Conservation (phyloP, 1,140 invertebrate species). For the Scylla paramamosain region DNA sequence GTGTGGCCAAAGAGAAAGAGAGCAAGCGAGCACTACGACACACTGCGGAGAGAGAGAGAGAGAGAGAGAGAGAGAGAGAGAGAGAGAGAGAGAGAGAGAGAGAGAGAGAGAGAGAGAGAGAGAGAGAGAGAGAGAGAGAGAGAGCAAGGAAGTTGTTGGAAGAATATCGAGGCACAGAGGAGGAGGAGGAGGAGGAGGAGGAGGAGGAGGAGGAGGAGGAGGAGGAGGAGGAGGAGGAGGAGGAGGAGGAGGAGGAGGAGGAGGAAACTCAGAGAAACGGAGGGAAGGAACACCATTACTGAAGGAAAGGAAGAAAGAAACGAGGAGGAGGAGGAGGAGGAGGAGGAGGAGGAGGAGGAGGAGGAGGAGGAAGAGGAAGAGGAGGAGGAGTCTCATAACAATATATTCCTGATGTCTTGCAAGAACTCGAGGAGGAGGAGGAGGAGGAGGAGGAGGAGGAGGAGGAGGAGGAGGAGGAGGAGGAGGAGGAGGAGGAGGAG, state of each 20-base stretch:
- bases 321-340: background rate
- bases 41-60: no score
- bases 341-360: background rate
- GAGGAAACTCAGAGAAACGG: background rate
- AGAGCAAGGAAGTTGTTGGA: background rate
- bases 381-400: background rate
- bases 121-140: background rate
- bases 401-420: no score
- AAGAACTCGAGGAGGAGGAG: background rate
- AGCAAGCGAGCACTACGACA: no score
- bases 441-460: background rate
- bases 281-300: background rate
- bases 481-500: background rate
- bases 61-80: no score
- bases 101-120: no score
- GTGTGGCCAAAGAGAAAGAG: no score
- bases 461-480: background rate
- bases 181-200: background rate
- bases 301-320: background rate
- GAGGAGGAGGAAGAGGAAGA: background rate
- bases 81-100: no score
- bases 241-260: slow-evolving; percentile 33
- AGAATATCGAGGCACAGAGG: background rate
- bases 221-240: background rate
- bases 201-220: background rate